Evolutionary conservation across 2,888 invertebrate genomes (phyloP), one percentile per base, ranked within the genome.

Genomic region (Cartodere bifasciata): DNA sequence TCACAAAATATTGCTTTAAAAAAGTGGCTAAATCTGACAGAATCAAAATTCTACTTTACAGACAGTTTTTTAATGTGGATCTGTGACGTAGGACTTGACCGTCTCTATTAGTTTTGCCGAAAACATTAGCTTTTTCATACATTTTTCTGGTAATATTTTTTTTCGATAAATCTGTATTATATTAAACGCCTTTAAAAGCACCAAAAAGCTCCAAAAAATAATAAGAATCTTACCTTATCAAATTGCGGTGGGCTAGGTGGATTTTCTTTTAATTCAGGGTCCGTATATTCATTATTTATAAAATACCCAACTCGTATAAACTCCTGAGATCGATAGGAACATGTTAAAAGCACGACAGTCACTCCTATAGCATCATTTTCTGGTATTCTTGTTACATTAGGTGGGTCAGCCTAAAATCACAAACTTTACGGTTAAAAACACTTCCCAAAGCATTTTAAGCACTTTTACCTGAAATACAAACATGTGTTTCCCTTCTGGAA

Each of bases 261-360:
- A 57, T 90, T 94, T 57, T 97, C 95, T 28, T 83, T 72, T 43
- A 97, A 62, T 52, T 97, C 95, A 1, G 83, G 82, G 48, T 95
- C 94, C 3, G 70, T 74, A 53, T 98, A 98, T 55, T 95, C 95
- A 53, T 95, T 97, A 54, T 95, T 95, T 34, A 98, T 95, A 55
- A 95, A 98, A 59, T 97, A 99, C 2, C 97, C 98, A 2, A 98
- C 92, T 36, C 97, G 71, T 2, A 97, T 91, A 58, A 98, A 98
- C 61, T 95, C 95, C 55, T 85, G 92, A 5, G 57, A 56, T 43
- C 85, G 67, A 54, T 95, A 97, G 0, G 88, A 87, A 61, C 95
- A 95, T 2, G 94, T 94, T 28, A 98, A 64, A 10, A 98, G 64
- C 1, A 98, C 90, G 2, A 98, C 95, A 0, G 97, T 97, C 2